phyloP scores from a whole-genome alignment of 2,888 invertebrate species.

The Andrena bicolor region DNA sequence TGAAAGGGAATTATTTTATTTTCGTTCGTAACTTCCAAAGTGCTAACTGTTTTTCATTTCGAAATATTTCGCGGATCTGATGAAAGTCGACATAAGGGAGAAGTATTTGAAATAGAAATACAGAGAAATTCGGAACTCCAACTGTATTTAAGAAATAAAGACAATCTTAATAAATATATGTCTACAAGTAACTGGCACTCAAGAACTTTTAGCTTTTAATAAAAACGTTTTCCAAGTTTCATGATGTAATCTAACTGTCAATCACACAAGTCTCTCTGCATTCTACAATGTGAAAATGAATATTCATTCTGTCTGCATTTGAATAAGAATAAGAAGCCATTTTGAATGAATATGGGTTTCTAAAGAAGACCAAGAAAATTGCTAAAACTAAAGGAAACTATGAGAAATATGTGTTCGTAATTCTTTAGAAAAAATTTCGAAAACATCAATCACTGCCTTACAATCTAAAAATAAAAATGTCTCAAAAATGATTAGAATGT shows the following conservation, averaged over 20 bases:
- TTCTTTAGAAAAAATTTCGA: not conserved
- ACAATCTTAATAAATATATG: no score
- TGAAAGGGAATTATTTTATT: no score
- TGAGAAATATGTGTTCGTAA: not conserved
- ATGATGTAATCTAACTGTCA: not conserved
- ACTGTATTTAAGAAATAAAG: no score
- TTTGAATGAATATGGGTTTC: not conserved
- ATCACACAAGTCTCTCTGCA: not conserved
- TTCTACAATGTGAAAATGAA: not conserved
- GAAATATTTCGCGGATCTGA: no score
- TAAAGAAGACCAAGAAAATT: not conserved
- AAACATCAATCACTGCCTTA: no score
- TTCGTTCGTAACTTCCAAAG: no score
- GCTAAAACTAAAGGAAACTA: not conserved
- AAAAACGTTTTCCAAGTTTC: not conserved
- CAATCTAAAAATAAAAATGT: no score
- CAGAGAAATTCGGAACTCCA: no score
- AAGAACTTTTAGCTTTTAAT: not conserved
- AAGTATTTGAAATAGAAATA: no score
- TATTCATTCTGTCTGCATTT: not conserved
- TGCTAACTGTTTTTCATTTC: no score
- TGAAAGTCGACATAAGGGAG: no score
- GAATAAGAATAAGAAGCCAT: constrained; percentile 6
- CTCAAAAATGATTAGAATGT: no score
- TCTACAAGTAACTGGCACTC: not conserved